phyloP scores from a whole-genome alignment of 2,888 invertebrate genomes.

The Toxonevra muliebris region DNA sequence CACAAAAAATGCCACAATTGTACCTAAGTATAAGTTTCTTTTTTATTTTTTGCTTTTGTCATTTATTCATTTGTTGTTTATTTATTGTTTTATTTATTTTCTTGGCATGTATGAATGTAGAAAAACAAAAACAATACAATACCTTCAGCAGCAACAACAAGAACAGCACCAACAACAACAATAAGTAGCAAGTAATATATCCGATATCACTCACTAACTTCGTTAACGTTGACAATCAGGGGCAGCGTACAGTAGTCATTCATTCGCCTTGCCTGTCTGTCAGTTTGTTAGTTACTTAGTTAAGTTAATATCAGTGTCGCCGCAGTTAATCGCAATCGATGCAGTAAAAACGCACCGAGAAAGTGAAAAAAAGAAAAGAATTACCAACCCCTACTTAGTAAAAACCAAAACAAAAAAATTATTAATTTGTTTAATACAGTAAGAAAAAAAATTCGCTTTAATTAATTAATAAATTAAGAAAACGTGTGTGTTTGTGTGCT shows the following conservation, averaged over 20 bases:
- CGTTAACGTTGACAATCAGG: conserved; percentile 23
- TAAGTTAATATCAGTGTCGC: background rate
- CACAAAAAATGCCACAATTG: background rate
- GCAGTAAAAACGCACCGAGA: no score
- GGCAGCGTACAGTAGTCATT: background rate
- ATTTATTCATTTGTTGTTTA: conserved; percentile 10
- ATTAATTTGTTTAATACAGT: no score
- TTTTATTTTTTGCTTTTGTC: background rate
- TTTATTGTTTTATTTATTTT: conserved; percentile 51
- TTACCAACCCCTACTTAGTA: no score
- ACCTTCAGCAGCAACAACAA: conserved; percentile 35
- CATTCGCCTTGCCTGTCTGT: background rate
- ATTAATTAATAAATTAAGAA: no score
- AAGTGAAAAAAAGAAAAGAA: no score
- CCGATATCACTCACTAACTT: conserved; percentile 21
- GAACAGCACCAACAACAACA: conserved; percentile 35
- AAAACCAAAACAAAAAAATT: no score
- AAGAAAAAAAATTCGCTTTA: no score
- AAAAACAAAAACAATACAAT: background rate
- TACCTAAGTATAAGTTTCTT: background rate
- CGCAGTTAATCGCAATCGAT: background rate
- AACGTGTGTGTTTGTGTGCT: no score
- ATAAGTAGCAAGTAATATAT: conserved; percentile 21
- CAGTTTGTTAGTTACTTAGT: background rate
- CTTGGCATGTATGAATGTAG: conserved; percentile 21